These are phyloP conservation scores for Galeopterus variegatus DNA, from an alignment of 2,113 vertebrate genomes.

Conservation along the genomic window DNA sequence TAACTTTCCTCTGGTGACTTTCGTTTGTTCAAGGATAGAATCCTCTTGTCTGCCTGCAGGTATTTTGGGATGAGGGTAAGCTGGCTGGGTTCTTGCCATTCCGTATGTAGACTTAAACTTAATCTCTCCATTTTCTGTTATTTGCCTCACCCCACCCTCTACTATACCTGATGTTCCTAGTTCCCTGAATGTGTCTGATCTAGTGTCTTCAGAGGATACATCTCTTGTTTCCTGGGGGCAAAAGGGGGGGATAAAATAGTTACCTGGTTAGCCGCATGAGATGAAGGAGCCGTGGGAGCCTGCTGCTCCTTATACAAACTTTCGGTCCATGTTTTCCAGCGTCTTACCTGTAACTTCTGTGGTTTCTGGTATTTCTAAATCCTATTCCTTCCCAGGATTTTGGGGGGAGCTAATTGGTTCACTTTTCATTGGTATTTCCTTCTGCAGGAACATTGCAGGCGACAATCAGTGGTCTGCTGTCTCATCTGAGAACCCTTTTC, in stretches of 20 bases:
- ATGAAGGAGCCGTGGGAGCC: neutral
- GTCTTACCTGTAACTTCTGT: neutral
- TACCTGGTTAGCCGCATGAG: neutral
- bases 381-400: neutral
- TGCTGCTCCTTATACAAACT: neutral
- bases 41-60: neutral
- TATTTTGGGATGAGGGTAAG: neutral
- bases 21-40: neutral
- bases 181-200: neutral
- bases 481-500: neutral
- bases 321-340: slow-evolving; percentile 9
- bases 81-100: neutral
- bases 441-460: neutral
- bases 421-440: neutral
- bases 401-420: neutral
- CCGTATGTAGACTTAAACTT: neutral
- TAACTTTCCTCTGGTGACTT: neutral
- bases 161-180: neutral
- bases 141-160: neutral
- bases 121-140: slow-evolving; percentile 1
- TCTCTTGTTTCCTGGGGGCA: neutral
- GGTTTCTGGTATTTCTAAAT: neutral
- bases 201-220: neutral
- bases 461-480: neutral
- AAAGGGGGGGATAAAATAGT: neutral